Percentiles rank a stretch among this genome's conserved stretches.
These are phyloP conservation scores for Keiferia lycopersicella DNA, from an alignment of 2,888 invertebrate genomes.

Conservation along the genomic window DNA sequence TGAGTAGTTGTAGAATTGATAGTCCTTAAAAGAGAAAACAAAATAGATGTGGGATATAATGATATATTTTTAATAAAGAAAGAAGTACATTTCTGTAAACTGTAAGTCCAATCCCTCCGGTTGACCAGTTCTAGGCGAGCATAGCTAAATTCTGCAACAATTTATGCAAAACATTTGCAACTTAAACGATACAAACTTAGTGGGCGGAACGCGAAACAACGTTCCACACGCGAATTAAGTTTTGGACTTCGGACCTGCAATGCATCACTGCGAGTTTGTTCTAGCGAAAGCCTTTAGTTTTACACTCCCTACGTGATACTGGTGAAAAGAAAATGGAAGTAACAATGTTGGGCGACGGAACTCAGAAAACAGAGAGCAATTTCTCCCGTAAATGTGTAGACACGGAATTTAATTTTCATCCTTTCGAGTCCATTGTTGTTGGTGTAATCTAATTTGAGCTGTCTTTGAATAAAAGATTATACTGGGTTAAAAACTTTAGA, in stretches of 20 bases:
- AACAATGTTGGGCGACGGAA: slow-evolving; percentile 2
- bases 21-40: too few species aligned
- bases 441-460: slow-evolving; percentile 9
- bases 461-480: slow-evolving; percentile 17
- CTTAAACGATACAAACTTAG: slow-evolving; percentile 28
- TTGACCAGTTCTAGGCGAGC: background rate
- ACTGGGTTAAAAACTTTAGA: background rate
- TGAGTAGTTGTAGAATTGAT: too few species aligned
- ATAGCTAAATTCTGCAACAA: background rate
- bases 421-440: slow-evolving; percentile 6
- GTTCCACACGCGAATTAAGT: slow-evolving; percentile 55
- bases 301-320: slow-evolving; percentile 11
- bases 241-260: slow-evolving; percentile 51
- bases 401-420: slow-evolving; percentile 13
- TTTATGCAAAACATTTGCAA: slow-evolving; percentile 5
- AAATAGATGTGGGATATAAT: too few species aligned
- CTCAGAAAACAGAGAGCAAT: slow-evolving; percentile 4
- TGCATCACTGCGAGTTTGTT: slow-evolving; percentile 54
- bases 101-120: too few species aligned
- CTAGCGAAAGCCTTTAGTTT: slow-evolving; percentile 13
- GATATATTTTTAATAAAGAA: too few species aligned
- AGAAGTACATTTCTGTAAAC: too few species aligned
- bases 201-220: slow-evolving; percentile 42
- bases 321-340: slow-evolving; percentile 13
- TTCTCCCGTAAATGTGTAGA: slow-evolving; percentile 4